These are phyloP conservation scores for Epirrhoe alternata DNA, from an alignment of 2,888 invertebrate species.

Conservation along the genomic window DNA sequence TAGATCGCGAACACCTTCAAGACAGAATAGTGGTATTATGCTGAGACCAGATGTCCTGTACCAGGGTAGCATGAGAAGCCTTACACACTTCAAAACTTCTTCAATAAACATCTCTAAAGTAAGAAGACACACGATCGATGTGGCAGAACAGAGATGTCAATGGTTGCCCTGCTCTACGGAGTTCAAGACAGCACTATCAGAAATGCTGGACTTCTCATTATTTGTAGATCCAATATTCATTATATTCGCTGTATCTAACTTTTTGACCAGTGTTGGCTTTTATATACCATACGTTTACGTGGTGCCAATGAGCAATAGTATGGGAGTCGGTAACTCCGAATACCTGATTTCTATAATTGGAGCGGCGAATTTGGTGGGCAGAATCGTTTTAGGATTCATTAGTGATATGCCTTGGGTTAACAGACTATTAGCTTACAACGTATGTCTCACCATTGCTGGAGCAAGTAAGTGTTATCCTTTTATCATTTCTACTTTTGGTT, in stretches of 20 bases:
- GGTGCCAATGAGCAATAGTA: slow-evolving; percentile 89
- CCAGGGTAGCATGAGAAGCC: slow-evolving; percentile 89
- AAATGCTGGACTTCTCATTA: slow-evolving; percentile 94
- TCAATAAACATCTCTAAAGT: slow-evolving; percentile 66
- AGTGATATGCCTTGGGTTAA: slow-evolving; percentile 97
- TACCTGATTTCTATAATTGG: slow-evolving; percentile 93
- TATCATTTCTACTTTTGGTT: neutral
- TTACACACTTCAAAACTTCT: slow-evolving; percentile 82
- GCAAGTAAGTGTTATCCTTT: slow-evolving; percentile 87
- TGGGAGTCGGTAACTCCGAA: slow-evolving; percentile 86
- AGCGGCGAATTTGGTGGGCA: slow-evolving; percentile 94
- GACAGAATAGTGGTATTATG: slow-evolving; percentile 91
- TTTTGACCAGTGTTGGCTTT: slow-evolving; percentile 97
- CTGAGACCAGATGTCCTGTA: slow-evolving; percentile 95
- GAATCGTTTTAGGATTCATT: slow-evolving; percentile 94
- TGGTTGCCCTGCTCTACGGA: slow-evolving; percentile 89
- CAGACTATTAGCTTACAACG: slow-evolving; percentile 94
- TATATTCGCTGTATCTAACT: slow-evolving; percentile 96
- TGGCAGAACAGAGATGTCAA: slow-evolving; percentile 76
- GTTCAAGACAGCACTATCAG: slow-evolving; percentile 88
- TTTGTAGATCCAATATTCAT: slow-evolving; percentile 94
- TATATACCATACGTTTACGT: slow-evolving; percentile 96
- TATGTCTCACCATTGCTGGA: slow-evolving; percentile 95
- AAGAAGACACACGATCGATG: slow-evolving; percentile 70
- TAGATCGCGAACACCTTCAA: slow-evolving; percentile 58